Evolutionary conservation across 37 sponge, comb jelly and placozoan species (phyloP), one percentile per base, ranked within the genome.

Genomic region (Agelas oroides): DNA sequence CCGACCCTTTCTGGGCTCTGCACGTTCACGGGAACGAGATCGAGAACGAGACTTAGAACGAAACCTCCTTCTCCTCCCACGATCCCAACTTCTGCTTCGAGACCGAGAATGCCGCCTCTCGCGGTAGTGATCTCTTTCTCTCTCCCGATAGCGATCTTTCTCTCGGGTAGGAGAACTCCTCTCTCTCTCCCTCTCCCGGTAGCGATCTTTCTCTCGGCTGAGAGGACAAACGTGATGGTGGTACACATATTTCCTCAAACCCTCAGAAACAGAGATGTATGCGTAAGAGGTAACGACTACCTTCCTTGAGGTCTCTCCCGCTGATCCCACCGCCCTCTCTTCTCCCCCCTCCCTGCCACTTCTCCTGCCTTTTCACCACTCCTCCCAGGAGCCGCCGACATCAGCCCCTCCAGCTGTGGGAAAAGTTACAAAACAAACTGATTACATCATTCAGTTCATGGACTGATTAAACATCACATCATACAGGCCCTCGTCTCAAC

Each of bases 331-430:
- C 61, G 30, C 70, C 18, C 36, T 73, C 73, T 39, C 75, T 37
- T 27, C 69, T 62, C 28, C 81, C 24, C 23, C 75, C 61, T 59
- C 76, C 5, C 36, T 46, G 13, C 18, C 5, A 72, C 56, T 60
- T 64, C 61, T 35, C 76, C 76, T 8, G 5, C 75, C 61, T 59
- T 70, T 5, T 33, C 62, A 19, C 1, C 16, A 72, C 56, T 76
- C 85, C 71, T 37, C 71, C 33, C 62, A 31, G 56, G 79, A 46
- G 53, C 71, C 70, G 32, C 31, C 15, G 70, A 73, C 39, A 84
- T 78, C 8, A 90, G 52, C 40, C 71, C 62, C 38, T 89, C 84
- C 25, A 89, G 73, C 84, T 83, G 38, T 41, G 69, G n/a, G 16
- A 35, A 70, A 56, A 6, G 46, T 46, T 46, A 3, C 46, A 46